A percentile compares a stretch with the other conserved stretches of the same genome.
phyloP scores from a whole-genome alignment of 2,797 vertebrate species.

The Lepidocolaptes lacrymiger region DNA sequence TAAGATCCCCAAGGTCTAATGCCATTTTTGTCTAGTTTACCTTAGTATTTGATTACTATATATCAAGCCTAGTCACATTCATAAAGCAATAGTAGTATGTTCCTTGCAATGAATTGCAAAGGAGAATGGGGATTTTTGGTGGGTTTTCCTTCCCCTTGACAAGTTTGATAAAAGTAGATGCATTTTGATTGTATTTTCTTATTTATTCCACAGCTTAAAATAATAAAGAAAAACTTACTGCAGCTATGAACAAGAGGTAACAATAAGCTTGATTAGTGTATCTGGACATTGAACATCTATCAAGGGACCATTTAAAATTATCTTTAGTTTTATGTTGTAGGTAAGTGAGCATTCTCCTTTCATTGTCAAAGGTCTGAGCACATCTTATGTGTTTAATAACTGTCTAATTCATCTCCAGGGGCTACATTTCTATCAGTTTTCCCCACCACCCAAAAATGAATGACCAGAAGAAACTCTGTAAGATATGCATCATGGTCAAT shows the following conservation, averaged over 20 bases:
- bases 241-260: background rate
- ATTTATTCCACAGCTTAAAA: background rate
- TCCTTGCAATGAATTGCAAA: background rate
- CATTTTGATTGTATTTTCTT: background rate
- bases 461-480: background rate
- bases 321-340: background rate
- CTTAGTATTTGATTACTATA: background rate
- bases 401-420: background rate
- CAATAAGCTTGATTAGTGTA: background rate
- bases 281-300: background rate
- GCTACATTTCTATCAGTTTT: background rate
- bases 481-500: background rate
- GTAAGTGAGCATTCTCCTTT: background rate
- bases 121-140: background rate
- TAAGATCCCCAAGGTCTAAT: background rate
- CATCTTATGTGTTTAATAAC: background rate
- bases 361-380: background rate
- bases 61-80: background rate
- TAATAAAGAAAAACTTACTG: background rate
- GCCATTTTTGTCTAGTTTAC: background rate
- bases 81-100: background rate
- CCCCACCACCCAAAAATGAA: background rate
- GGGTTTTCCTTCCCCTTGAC: background rate
- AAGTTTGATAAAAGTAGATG: background rate
- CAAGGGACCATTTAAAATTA: background rate